phyloP scores from a whole-genome alignment of 1,140 invertebrate species.

The Pseudomyrmex dendroicus region DNA sequence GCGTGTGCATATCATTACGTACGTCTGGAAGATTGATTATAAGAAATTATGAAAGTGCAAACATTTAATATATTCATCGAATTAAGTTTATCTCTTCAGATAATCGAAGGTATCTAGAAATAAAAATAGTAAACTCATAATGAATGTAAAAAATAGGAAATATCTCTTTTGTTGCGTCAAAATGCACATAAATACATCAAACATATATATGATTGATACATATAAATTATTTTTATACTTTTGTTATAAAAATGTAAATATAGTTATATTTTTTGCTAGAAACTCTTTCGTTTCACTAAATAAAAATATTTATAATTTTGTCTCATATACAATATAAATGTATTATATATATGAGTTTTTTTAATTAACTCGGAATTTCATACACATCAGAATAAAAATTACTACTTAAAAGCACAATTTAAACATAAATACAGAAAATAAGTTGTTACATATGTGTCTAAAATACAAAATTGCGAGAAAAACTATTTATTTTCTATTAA shows the following conservation, averaged over 20 bases:
- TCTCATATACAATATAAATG: neutral
- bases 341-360: neutral
- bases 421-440: slow-evolving; percentile 27
- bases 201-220: no score
- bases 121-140: neutral
- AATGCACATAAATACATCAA: neutral
- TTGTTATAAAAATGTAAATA: neutral
- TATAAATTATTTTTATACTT: neutral
- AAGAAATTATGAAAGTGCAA: slow-evolving; percentile 14
- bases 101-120: slow-evolving; percentile 3
- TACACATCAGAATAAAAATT: slow-evolving; percentile 12
- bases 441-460: slow-evolving; percentile 25
- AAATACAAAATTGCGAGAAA: neutral
- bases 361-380: slow-evolving; percentile 16
- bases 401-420: neutral
- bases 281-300: neutral
- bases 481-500: neutral
- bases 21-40: neutral
- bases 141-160: neutral
- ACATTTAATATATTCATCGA: slow-evolving; percentile 5
- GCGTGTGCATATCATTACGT: neutral
- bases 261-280: neutral
- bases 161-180: neutral
- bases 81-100: slow-evolving; percentile 3
- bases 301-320: neutral